Percentiles rank a stretch among this genome's conserved stretches.
Conservation (phyloP, 2,888 invertebrate genomes). For the Elysia crispata region DNA sequence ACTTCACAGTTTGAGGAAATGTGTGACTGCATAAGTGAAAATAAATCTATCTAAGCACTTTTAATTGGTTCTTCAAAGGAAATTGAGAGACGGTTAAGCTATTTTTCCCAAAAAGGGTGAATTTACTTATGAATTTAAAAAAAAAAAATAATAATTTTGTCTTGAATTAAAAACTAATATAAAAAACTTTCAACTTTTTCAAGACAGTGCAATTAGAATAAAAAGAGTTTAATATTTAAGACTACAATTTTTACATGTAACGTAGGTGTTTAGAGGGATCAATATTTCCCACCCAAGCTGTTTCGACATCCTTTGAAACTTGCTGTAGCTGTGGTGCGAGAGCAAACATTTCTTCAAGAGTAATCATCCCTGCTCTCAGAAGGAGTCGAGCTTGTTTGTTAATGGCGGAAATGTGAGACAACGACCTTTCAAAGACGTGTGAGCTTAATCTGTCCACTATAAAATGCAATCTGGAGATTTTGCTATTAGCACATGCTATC, state of each 20-base stretch:
- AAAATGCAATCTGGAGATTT: slow-evolving; percentile 33
- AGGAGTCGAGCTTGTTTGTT: background rate
- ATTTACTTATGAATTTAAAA: no score
- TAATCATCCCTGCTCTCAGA: background rate
- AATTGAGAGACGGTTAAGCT: no score
- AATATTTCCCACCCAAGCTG: slow-evolving; percentile 5
- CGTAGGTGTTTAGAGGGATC: slow-evolving; percentile 5
- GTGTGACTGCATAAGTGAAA: no score
- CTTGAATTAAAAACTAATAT: no score
- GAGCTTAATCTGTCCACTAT: slow-evolving; percentile 6
- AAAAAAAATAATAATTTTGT: no score
- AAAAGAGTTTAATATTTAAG: no score
- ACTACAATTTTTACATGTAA: slow-evolving; percentile 38
- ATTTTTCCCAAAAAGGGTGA: no score
- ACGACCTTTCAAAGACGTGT: background rate
- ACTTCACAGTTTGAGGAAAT: no score
- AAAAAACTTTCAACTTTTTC: no score
- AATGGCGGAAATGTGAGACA: background rate
- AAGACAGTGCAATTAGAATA: no score
- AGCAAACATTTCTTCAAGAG: background rate
- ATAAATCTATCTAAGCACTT: no score
- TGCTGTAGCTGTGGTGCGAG: slow-evolving; percentile 22
- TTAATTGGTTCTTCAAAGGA: no score
- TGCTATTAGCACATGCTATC: background rate
- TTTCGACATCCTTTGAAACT: slow-evolving; percentile 27